Conservation (phyloP, 2,888 invertebrate genomes). For the Incurvaria masculella region DNA sequence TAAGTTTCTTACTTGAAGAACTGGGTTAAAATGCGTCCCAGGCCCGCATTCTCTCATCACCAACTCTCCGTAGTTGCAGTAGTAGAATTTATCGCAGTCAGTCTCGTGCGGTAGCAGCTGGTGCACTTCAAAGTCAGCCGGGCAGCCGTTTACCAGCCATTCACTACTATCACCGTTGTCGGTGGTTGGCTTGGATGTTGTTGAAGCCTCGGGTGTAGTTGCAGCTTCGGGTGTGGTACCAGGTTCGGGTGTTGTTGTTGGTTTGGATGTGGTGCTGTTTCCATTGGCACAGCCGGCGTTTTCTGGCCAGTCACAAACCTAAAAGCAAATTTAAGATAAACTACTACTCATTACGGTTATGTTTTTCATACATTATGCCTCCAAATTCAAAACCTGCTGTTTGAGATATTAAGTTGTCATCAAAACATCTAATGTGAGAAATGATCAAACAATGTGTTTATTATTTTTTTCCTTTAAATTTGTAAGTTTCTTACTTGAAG, state of each 20-base stretch:
- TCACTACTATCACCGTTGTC: constrained; percentile 1
- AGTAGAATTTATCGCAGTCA: constrained; percentile 24
- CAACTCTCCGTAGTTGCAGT: constrained; percentile 23
- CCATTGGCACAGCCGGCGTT: neutral
- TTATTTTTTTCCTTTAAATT: neutral
- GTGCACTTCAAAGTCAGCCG: constrained; percentile 20
- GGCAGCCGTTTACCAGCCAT: constrained; percentile 22
- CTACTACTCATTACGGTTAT: too few species aligned
- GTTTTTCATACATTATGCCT: too few species aligned
- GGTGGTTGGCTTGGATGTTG: too few species aligned
- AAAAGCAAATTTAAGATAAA: too few species aligned
- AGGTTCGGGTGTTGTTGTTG: too few species aligned
- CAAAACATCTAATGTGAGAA: neutral
- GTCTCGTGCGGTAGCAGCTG: constrained; percentile 23
- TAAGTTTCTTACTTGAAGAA: constrained; percentile 15
- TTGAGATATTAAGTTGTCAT: too few species aligned
- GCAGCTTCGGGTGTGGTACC: too few species aligned
- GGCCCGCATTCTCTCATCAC: constrained; percentile 18
- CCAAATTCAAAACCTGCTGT: too few species aligned
- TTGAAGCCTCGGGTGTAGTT: too few species aligned
- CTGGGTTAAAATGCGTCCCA: constrained; percentile 20
- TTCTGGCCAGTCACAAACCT: constrained; percentile 6
- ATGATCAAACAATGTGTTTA: neutral
- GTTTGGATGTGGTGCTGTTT: too few species aligned
- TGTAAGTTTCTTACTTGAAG: constrained; percentile 16